Evolutionary conservation across 2,797 vertebrate genomes (phyloP).

Genomic region (Xenopus petersii): DNA sequence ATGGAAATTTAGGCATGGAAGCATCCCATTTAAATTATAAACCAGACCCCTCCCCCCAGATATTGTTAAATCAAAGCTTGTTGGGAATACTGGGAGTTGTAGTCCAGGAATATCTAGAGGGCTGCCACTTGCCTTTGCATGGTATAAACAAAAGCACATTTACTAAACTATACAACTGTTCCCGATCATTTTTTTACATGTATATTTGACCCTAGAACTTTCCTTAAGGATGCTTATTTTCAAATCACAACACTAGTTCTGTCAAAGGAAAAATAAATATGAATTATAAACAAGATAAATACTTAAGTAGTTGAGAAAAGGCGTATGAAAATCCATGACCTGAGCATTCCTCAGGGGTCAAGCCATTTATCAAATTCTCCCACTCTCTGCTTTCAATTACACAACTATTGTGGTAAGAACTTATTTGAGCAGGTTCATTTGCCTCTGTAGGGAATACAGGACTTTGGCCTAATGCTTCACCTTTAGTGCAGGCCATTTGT

Average conservation of each 20-base stretch:
- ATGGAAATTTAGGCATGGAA: no score
- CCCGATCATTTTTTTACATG: neutral
- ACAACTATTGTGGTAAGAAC: slow-evolving; percentile 90
- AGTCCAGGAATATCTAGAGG: no score
- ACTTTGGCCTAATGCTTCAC: slow-evolving; percentile 81
- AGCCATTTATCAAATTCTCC: slow-evolving; percentile 98
- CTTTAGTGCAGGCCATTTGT: slow-evolving; percentile 80
- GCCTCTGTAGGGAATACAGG: slow-evolving; percentile 90
- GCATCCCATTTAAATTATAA: no score
- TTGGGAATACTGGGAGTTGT: no score
- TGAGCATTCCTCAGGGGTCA: slow-evolving; percentile 96
- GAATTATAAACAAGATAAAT: slow-evolving; percentile 44
- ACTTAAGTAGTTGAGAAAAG: slow-evolving; percentile 60
- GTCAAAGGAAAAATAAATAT: slow-evolving; percentile 22
- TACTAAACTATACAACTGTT: neutral
- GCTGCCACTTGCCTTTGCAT: no score
- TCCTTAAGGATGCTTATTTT: neutral
- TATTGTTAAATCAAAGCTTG: no score
- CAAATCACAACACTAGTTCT: neutral
- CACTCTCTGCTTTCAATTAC: slow-evolving; percentile 99
- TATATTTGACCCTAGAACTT: neutral
- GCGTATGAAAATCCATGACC: slow-evolving; percentile 93
- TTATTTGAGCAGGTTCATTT: slow-evolving; percentile 99
- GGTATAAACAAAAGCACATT: neutral
- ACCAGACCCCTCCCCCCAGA: no score